phyloP scores from a whole-genome alignment of 2,888 invertebrate genomes.

The Pheosia tremula region DNA sequence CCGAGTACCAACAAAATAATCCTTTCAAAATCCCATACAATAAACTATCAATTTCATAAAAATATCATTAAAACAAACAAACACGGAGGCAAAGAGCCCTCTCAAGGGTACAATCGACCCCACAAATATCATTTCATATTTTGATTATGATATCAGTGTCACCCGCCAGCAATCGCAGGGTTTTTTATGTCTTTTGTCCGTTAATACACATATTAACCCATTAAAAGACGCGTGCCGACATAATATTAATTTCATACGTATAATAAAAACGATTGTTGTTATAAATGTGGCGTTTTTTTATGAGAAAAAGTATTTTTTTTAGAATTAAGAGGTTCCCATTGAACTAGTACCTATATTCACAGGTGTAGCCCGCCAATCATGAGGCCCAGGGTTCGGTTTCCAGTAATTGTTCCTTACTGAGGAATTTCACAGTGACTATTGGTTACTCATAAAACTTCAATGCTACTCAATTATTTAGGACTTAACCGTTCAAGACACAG shows the following conservation, averaged over 20 bases:
- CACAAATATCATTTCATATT: slow-evolving; percentile 80
- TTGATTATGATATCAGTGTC: slow-evolving; percentile 83
- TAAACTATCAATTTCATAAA: slow-evolving; percentile 59
- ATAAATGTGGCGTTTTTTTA: slow-evolving; percentile 54
- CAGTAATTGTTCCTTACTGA: too few species aligned
- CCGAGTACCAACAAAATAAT: slow-evolving; percentile 29
- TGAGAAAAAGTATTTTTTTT: slow-evolving; percentile 20
- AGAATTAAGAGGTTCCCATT: too few species aligned
- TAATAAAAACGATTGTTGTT: slow-evolving; percentile 65
- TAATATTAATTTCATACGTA: slow-evolving; percentile 73
- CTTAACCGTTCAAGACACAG: too few species aligned
- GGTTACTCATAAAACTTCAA: too few species aligned
- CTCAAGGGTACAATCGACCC: slow-evolving; percentile 56
- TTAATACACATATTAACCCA: slow-evolving; percentile 83
- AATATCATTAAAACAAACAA: slow-evolving; percentile 67
- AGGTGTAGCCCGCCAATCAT: too few species aligned
- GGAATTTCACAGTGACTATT: too few species aligned
- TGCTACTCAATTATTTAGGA: too few species aligned
- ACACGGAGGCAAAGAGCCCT: slow-evolving; percentile 59
- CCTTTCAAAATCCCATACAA: slow-evolving; percentile 31
- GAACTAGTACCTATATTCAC: too few species aligned
- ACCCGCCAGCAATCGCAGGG: slow-evolving; percentile 51
- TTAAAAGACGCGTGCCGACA: slow-evolving; percentile 77
- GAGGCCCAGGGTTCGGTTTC: too few species aligned
- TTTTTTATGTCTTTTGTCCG: slow-evolving; percentile 75